Base-by-base conservation (phyloP, 2,797 vertebrate genomes). In the Limnodromus scolopaceus region DNA sequence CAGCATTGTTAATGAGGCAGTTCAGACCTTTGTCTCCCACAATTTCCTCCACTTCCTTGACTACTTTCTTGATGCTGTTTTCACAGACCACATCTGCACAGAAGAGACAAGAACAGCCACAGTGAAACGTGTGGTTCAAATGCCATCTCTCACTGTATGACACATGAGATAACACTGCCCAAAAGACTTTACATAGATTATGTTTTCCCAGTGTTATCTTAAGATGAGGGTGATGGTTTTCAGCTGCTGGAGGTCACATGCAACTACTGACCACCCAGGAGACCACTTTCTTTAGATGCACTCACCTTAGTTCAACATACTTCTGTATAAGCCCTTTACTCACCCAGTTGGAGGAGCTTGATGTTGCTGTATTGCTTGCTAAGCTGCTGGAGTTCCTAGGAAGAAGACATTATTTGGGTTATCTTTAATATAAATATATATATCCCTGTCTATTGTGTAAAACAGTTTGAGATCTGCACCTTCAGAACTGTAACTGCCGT, bases 1-100 rank as follows among this genome's bases (percentile, higher is more conserved):
- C 98, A 2, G 98, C 98, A 1, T 99, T 99, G 97, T 99, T 99
- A 80, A 99, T 98, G 36, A 99, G 97, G 85, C 98, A 98, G 97
- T 98, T 98, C 54, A 99, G 97, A 6, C 98, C 98, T 48, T 98
- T 97, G 28, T 97, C 98, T 39, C 98, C 97, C 28, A 98, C 94
- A 10, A 99, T 96, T 57, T 84, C 89, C 32, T 96, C 97, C 87
- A 98, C 98, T 66, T 98, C 98, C 45, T 98, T 93, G 4, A 95
- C 98, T n/a, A 95, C 98, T 75, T 89, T 97, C 84, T 98, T 97
- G 70, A 99, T 98, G 95, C 98, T 99, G 78, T 95, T 97, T 90
- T 98, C 98, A 69, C 97, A 98, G 61, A 98, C 87, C 20, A 98
- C 98, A 57, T 99, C 98, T 99, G 89, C 69, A 86, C 24, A 38